Evolutionary conservation across 1,140 invertebrate genomes (phyloP).

Genomic region (Hylaeus anthracinus): DNA sequence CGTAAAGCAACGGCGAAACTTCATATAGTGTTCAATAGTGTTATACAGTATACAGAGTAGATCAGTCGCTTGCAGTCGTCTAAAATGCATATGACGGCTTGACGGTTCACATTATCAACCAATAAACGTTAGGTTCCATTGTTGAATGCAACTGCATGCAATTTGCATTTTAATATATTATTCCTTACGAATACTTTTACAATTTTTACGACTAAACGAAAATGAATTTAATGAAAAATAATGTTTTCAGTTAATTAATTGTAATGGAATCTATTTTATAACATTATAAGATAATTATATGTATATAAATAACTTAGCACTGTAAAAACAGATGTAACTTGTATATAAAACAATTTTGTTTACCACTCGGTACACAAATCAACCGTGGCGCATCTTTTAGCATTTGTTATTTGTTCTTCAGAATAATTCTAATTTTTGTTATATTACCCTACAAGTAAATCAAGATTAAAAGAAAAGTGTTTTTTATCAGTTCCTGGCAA

Average conservation of each 20-base stretch:
- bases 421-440: not conserved
- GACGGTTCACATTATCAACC: slow-evolving; percentile 29
- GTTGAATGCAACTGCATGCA: slow-evolving; percentile 7
- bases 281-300: not conserved
- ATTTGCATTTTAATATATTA: not conserved
- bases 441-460: not conserved
- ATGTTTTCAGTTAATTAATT: not conserved
- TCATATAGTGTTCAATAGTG: slow-evolving; percentile 12
- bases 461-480: not conserved
- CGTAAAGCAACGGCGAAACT: slow-evolving; percentile 12
- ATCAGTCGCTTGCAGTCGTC: slow-evolving; percentile 17
- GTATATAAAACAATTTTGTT: not conserved
- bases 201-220: not conserved
- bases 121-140: slow-evolving; percentile 23
- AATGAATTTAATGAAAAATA: not conserved
- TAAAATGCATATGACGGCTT: slow-evolving; percentile 21
- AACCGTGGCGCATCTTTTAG: not conserved
- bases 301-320: not conserved
- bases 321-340: slow-evolving; percentile 12
- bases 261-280: not conserved
- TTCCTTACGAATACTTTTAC: not conserved
- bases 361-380: not conserved
- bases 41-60: not conserved
- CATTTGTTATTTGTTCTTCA: not conserved
- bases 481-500: not conserved